Percentiles rank a stretch among this genome's conserved stretches.
phyloP scores from a whole-genome alignment of 2,113 vertebrate species.

The Ramphastos sulfuratus region DNA sequence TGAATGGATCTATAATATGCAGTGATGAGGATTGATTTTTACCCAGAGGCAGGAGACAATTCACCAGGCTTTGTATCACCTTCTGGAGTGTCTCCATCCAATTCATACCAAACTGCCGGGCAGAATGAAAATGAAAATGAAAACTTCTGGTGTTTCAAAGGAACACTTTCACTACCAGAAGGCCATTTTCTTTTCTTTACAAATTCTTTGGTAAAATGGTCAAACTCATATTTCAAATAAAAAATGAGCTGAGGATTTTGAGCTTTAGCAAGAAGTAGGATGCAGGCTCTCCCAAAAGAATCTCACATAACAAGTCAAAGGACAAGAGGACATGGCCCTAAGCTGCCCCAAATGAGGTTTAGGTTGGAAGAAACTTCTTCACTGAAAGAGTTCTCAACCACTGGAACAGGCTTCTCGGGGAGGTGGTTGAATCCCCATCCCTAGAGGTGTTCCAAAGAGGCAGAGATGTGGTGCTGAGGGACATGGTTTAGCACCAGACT shows the following conservation, averaged over 20 bases:
- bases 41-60: neutral
- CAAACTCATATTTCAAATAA: neutral
- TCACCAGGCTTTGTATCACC: neutral
- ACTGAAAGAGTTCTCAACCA: too few relatives aligned
- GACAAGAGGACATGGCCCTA: too few relatives aligned
- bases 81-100: neutral
- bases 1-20: neutral
- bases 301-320: too few relatives aligned
- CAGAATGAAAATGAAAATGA: constrained; percentile 1
- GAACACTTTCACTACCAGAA: neutral
- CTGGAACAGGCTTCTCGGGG: too few relatives aligned
- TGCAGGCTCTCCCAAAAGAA: neutral
- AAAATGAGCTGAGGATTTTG: neutral
- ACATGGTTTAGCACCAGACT: too few relatives aligned
- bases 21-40: neutral
- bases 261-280: neutral
- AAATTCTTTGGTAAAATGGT: neutral
- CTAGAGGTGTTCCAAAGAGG: too few relatives aligned
- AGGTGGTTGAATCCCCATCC: too few relatives aligned
- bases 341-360: too few relatives aligned
- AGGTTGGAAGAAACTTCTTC: too few relatives aligned
- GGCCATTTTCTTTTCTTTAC: neutral
- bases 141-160: neutral
- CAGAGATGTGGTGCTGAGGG: too few relatives aligned
- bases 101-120: neutral